Percentiles rank a stretch among this genome's conserved stretches.
Conservation (phyloP, 2,113 vertebrate genomes). For the Pseudopodoces humilis region DNA sequence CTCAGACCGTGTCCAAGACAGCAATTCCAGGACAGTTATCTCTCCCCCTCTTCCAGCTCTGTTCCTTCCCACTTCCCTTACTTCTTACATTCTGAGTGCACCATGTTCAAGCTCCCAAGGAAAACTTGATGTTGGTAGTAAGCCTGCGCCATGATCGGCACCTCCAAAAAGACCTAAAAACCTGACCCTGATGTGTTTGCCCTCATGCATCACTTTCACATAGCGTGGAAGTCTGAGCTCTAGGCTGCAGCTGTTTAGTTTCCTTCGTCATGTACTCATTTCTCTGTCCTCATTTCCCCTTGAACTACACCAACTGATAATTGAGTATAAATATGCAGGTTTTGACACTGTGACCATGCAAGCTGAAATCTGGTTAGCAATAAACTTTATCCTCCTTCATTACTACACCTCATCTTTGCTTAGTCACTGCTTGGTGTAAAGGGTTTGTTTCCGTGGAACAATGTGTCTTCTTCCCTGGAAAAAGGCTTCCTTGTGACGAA, state of each 20-base stretch:
- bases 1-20: neutral
- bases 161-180: neutral
- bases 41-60: neutral
- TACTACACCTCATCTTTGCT: neutral
- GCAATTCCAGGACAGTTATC: neutral
- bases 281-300: neutral
- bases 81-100: neutral
- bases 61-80: neutral
- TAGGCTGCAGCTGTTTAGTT: neutral
- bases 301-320: neutral
- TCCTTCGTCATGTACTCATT: accelerated
- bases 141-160: neutral
- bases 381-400: neutral
- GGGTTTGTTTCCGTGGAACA: neutral
- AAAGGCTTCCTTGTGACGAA: neutral
- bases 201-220: neutral
- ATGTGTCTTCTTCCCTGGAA: neutral
- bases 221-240: neutral
- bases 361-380: neutral
- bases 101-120: neutral
- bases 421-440: neutral
- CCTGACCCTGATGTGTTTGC: neutral
- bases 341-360: neutral
- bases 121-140: neutral
- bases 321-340: neutral